Base-by-base conservation (phyloP, 2,113 vertebrate species). In the Lota lota region DNA sequence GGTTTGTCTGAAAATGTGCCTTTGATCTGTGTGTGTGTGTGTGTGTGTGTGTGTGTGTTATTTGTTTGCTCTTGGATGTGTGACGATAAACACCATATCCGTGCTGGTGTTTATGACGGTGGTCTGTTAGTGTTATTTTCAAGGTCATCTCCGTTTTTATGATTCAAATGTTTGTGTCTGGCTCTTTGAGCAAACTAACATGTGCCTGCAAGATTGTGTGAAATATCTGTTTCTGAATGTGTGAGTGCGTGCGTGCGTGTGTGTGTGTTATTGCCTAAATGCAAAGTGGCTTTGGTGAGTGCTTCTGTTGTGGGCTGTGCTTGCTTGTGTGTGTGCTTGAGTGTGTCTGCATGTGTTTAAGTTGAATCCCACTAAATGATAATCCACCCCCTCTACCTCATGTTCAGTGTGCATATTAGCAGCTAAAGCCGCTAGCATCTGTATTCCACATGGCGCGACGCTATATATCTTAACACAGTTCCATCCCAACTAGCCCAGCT, bases 361-460 rank as follows among this genome's bases (percentile, higher is more conserved):
- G 40, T 47, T 47, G 40, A 10, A 47, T 47, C 40, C 40, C 40
- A 14, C 40, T 47, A 47, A 47, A 47, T 57, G 61, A 61, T 33
- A 57, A 64, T 6, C 63, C 20, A 63, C 7, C n/a, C 20, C 18
- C 28, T 22, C n/a, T 12, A 8, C 40, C 21, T 63, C 66, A 57
- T 54, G 58, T 72, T 36, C 76, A 65, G 16, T 47, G 57, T 64
- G 82, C 22, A 33, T 33, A 62, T 40, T 0, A 18, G 67, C 54
- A 58, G 51, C 47, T 69, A 75, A 3, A 57, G 22, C 58, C n/a
- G 83, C 75, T 50, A 66, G 68, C 88, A 89, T 86, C 77, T 90
- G 90, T 65, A 71, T 69, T 75, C 72, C 83, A 89, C 78, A 86
- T 90, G 82, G 75, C 63, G 65, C 67, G 67, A 83, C 58, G 69